Base-by-base conservation (phyloP, 1,140 invertebrate species). In the Micrasema minimum region DNA sequence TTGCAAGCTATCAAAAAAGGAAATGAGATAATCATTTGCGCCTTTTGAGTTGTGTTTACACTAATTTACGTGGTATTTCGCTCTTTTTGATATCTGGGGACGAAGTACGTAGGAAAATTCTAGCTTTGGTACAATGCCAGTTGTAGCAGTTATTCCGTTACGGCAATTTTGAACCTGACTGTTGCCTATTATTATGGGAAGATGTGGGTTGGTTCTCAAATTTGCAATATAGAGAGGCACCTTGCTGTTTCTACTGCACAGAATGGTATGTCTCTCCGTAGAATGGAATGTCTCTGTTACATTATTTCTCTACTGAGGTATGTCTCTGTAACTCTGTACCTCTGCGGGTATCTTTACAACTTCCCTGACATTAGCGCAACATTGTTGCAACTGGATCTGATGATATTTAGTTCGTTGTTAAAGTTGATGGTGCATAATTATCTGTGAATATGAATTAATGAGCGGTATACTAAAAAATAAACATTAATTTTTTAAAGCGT, bases 161-260 rank as follows among this genome's bases (percentile, higher is more conserved):
- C 51, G 26, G 51, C 4, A 66, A 50, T 50, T 66, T 51, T 7
- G 64, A 64, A 20, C 23, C 10, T 18, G 18, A 4, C 10, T 57
- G 38, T 57, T 67, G 20, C 41, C 65, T 67, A 23, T 67, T 43
- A 67, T 67, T 67, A 67, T 37, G 26, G 55, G 31, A 51, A 50
- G 62, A 66, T 50, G 62, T 66, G 62, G 65, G 65, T 16, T 18
- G 65, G 22, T 10, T 50, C 65, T 67, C 51, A 43, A 67, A 57
- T 67, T 67, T 67, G 50, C 65, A 26, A 37, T 55, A 67, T n/a
- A n/a, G n/a, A 67, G 50, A 55, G 48, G 65, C 55, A 59, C 55
- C 55, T 59, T 59, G 35, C 26, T 31, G 26, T 31, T 7, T 31
- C 26, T 7, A 7, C 26, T 31, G 26, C 26, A 31, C 7, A 31